Percentiles rank a stretch among this genome's conserved stretches.
phyloP scores from a whole-genome alignment of 2,797 vertebrate species.

The Philypnodon macrostomus region DNA sequence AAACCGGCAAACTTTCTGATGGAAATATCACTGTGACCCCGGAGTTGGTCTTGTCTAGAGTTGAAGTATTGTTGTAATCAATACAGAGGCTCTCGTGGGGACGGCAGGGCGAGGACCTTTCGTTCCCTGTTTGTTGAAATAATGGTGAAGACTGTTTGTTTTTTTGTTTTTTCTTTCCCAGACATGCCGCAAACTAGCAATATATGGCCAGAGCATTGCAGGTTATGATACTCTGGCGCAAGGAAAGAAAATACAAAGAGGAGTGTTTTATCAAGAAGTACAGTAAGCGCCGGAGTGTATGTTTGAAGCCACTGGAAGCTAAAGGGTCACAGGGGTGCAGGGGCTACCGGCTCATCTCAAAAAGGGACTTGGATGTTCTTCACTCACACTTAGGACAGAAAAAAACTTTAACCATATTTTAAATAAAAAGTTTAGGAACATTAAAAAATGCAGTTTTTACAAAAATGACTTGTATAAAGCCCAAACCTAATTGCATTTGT shows the following conservation, averaged over 20 bases:
- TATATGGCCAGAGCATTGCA: conserved; percentile 76
- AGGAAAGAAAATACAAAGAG: conserved; percentile 75
- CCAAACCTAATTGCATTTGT: too few relatives aligned
- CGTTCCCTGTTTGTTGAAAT: conserved; percentile 79
- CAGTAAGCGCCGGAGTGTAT: conserved; percentile 65
- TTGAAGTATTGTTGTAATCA: conserved; percentile 84
- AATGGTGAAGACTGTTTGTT: conserved; percentile 81
- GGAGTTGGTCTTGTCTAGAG: conserved; percentile 78
- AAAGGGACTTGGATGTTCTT: conserved; percentile 66
- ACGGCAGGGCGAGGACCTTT: conserved; percentile 78
- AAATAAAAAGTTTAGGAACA: conserved; percentile 45
- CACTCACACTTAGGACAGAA: conserved; percentile 43
- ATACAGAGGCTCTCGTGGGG: conserved; percentile 78
- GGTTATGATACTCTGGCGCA: conserved; percentile 75
- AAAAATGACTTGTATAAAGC: too few relatives aligned
- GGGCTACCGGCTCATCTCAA: conserved; percentile 71
- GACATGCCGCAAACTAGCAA: conserved; percentile 76
- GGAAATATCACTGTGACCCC: conserved; percentile 81
- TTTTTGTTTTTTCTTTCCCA: conserved; percentile 79
- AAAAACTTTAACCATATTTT: conserved; percentile 44
- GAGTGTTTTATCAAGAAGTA: conserved; percentile 73
- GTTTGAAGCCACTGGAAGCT: conserved; percentile 69
- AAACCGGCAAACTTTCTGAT: conserved; percentile 84
- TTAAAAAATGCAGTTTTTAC: conserved; percentile 56
- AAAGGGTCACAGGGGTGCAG: conserved; percentile 54